Evolutionary conservation across 92 coral and sea anemone genomes (phyloP).

Genomic region (Zoanthus sansibaricus): DNA sequence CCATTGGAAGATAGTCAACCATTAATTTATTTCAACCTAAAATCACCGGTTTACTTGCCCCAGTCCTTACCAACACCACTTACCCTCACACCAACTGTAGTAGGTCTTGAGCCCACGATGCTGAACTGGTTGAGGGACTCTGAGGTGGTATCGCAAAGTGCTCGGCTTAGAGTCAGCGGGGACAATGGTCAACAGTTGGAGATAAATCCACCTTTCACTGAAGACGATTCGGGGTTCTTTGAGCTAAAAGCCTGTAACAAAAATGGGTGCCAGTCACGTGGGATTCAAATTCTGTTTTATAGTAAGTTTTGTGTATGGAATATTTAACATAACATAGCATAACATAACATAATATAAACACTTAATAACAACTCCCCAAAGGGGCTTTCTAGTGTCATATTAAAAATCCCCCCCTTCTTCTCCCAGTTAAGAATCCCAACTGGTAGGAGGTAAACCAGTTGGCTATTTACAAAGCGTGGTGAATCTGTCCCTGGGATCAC

Average conservation of each 20-base stretch:
- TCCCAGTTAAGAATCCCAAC: too few relatives aligned
- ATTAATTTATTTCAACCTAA: slow-evolving; percentile 17
- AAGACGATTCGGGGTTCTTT: slow-evolving; percentile 26
- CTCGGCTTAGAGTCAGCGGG: slow-evolving; percentile 4
- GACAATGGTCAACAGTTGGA: neutral
- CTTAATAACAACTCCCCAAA: too few relatives aligned
- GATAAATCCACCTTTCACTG: slow-evolving; percentile 24
- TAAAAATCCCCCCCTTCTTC: too few relatives aligned
- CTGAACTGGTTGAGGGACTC: slow-evolving; percentile 31
- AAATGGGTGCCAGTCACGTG: slow-evolving; percentile 19
- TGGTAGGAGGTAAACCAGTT: too few relatives aligned
- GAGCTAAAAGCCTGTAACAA: slow-evolving; percentile 22
- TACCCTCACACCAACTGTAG: neutral
- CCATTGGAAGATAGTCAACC: slow-evolving; percentile 11
- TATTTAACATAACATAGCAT: too few relatives aligned
- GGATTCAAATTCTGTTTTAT: slow-evolving; percentile 30
- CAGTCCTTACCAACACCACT: neutral
- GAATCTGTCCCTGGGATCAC: too few relatives aligned
- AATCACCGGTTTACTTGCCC: slow-evolving; percentile 29
- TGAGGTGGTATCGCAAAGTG: slow-evolving; percentile 11
- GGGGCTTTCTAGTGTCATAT: too few relatives aligned
- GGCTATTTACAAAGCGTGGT: too few relatives aligned
- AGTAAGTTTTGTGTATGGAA: slow-evolving; percentile 1
- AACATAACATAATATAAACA: too few relatives aligned
- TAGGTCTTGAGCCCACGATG: slow-evolving; percentile 2